Percentiles rank a stretch among this genome's conserved stretches.
Conservation (phyloP, 2,888 invertebrate species). For the Heteropelma amictum region DNA sequence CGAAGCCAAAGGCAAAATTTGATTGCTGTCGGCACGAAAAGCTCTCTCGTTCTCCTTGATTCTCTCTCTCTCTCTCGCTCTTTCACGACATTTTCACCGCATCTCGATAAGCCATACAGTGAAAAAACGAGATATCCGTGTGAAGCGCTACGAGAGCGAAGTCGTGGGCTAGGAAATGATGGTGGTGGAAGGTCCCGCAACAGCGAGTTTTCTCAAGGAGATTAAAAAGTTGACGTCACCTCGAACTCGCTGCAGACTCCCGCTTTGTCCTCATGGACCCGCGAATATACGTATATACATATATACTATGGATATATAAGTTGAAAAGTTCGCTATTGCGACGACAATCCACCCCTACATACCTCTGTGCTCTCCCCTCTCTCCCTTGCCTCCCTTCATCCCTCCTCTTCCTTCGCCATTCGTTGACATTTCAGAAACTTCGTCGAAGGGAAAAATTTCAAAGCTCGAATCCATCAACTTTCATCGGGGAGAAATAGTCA, state of each 20-base stretch:
- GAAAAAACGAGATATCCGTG: conserved; percentile 15
- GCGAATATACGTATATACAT: background rate
- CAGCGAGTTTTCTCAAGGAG: conserved; percentile 68
- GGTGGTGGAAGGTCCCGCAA: conserved; percentile 48
- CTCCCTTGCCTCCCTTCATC: background rate
- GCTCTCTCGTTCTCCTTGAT: conserved; percentile 12
- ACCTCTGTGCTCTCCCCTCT: background rate
- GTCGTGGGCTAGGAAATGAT: conserved; percentile 6
- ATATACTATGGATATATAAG: background rate
- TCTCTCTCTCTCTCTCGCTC: no score
- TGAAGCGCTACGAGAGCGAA: background rate
- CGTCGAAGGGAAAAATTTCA: background rate
- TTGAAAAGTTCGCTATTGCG: conserved; percentile 23
- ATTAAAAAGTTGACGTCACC: conserved; percentile 72
- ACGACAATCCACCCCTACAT: conserved; percentile 22
- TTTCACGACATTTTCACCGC: conserved; percentile 1
- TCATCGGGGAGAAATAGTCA: no score
- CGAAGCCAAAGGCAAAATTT: conserved; percentile 39
- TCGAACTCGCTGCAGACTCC: conserved; percentile 42
- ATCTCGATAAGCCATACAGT: conserved; percentile 24
- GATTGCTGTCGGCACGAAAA: conserved; percentile 35
- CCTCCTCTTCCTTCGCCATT: background rate
- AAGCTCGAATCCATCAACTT: no score
- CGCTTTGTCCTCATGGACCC: background rate
- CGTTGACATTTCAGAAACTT: conserved; percentile 5